Evolutionary conservation across 2,888 invertebrate species (phyloP).

Genomic region (Cosmia pyralina): DNA sequence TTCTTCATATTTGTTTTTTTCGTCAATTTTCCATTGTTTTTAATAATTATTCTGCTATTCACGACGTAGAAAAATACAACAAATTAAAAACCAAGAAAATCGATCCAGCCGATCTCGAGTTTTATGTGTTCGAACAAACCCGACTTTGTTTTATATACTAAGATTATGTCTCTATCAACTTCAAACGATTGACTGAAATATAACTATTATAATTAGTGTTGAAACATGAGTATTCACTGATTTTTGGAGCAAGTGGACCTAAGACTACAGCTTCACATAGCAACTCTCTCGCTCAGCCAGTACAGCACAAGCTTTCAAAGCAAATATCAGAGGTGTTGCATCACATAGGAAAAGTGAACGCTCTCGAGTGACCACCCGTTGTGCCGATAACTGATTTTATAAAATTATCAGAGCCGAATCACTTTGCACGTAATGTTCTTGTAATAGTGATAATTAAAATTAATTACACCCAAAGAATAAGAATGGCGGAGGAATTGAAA

Average conservation of each 20-base stretch:
- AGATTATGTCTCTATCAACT: no score
- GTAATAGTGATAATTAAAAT: slow-evolving; percentile 58
- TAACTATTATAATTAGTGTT: background rate
- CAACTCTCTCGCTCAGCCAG: slow-evolving; percentile 19
- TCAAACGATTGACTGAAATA: no score
- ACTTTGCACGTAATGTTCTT: slow-evolving; percentile 49
- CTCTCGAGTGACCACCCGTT: slow-evolving; percentile 60
- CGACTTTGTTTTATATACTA: no score
- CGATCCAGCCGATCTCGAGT: no score
- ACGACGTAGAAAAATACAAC: no score
- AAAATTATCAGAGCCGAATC: slow-evolving; percentile 63
- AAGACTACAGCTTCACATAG: slow-evolving; percentile 10
- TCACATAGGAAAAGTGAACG: slow-evolving; percentile 69
- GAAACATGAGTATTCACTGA: background rate
- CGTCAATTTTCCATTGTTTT: no score
- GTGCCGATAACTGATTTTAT: slow-evolving; percentile 66
- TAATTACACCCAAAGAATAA: slow-evolving; percentile 40
- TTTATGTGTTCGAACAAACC: no score
- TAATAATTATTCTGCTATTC: no score
- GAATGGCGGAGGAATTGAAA: slow-evolving; percentile 6
- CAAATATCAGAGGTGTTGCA: slow-evolving; percentile 61
- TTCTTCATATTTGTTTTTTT: no score
- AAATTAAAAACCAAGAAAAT: no score
- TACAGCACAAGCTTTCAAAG: slow-evolving; percentile 13
- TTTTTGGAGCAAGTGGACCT: background rate